Evolutionary conservation across 2,888 invertebrate species (phyloP).

Genomic region (Parnassius mnemosyne): DNA sequence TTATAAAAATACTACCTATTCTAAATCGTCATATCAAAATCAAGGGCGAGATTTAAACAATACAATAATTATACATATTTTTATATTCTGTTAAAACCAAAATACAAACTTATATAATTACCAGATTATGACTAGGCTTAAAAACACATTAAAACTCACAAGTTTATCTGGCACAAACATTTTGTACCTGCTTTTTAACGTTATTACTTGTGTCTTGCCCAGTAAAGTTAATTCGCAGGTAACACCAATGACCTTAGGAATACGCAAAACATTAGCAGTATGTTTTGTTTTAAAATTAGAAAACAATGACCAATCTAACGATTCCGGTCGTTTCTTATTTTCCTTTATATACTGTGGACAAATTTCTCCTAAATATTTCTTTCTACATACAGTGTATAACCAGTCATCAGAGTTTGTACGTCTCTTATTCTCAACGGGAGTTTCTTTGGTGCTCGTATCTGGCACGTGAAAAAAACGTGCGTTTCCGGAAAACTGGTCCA

Average conservation of each 20-base stretch:
- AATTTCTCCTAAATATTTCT: conserved; percentile 38
- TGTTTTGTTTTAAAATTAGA: conserved; percentile 2
- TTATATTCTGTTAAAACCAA: too few relatives aligned
- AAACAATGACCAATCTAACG: conserved; percentile 47
- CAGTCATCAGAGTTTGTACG: conserved; percentile 65
- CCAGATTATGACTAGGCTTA: too few relatives aligned
- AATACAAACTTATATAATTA: too few relatives aligned
- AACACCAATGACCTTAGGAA: conserved; percentile 7
- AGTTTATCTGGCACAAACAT: too few relatives aligned
- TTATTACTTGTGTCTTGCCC: neutral
- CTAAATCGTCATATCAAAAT: too few relatives aligned
- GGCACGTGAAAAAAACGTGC: conserved; percentile 41
- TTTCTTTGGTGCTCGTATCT: conserved; percentile 24
- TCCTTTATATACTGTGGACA: conserved; percentile 29
- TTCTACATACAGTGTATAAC: conserved; percentile 51
- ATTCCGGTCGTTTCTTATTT: conserved; percentile 47
- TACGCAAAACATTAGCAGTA: neutral
- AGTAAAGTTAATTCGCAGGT: neutral
- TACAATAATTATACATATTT: too few relatives aligned
- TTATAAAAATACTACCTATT: too few relatives aligned
- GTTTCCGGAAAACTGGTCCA: conserved; percentile 54
- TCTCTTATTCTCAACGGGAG: conserved; percentile 37
- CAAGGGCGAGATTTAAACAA: too few relatives aligned
- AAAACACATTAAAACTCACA: too few relatives aligned
- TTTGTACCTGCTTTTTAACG: too few relatives aligned